Evolutionary conservation across 2,113 vertebrate genomes (phyloP), one percentile per base, ranked within the genome.

Genomic region (Psilopsiagon aurifrons): DNA sequence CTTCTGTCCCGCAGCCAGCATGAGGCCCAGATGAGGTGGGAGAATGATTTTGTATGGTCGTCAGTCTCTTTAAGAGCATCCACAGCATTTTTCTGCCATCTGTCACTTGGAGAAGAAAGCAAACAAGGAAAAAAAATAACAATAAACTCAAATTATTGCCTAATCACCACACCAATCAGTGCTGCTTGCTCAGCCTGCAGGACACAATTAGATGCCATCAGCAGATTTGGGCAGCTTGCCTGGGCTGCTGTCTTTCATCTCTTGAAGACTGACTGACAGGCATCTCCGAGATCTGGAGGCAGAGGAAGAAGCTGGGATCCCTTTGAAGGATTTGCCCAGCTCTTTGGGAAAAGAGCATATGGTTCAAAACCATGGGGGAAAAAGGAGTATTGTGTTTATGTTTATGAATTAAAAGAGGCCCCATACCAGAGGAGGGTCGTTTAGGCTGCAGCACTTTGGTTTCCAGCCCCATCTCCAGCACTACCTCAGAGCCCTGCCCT

Each of bases 171-270:
- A 82, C 69, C 95, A 95, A 96, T 97, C 91, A 92, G 89, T 16
- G 81, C 89, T 96, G 84, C 89, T 95, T 96, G 93, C 94, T 96
- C 93, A 97, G 96, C 95, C 96, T 91, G 93, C 69, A 0, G 95
- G 91, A 91, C 94, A 95, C 95, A 92, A 95, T 95, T 95, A 97
- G 95, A 97, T 95, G 91, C 91, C 94, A 96, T 97, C 96, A 97
- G 93, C 95, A 92, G 84, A 95, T 95, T 86, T 94, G 93, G 94
- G 94, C 96, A 97, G 89, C 91, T 94, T 96, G 93, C 95, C 95
- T 95, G 93, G 86, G 81, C 89, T 97, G 95, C 86, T 85, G 93
- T 89, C 86, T 95, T 97, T 97, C 84, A 91, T 95, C 77, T 92
- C 68, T 43, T 69, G 79, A 92, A 92, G 90, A 76, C 62, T 95